Percentiles rank a stretch among this genome's conserved stretches.
phyloP scores from a whole-genome alignment of 2,888 invertebrate species.

The Limnephilus auricula region DNA sequence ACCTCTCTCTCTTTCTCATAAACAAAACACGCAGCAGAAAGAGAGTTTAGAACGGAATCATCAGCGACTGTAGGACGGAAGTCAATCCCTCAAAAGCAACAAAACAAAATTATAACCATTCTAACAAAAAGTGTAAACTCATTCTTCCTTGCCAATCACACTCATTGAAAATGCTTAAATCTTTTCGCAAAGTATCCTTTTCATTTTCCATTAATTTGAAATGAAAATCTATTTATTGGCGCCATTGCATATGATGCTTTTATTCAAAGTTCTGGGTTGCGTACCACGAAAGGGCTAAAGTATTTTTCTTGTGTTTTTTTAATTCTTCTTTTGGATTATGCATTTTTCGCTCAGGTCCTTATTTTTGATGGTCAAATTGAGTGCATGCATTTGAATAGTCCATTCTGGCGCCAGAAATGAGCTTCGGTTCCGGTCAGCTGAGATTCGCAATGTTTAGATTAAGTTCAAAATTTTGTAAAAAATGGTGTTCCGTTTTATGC shows the following conservation, averaged over 20 bases:
- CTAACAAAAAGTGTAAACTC: background rate
- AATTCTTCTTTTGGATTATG: background rate
- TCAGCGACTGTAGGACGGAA: background rate
- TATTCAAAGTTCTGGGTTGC: background rate
- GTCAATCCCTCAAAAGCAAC: background rate
- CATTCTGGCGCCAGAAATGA: background rate
- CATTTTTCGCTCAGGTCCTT: background rate
- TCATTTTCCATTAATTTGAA: background rate
- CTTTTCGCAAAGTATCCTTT: background rate
- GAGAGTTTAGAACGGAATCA: background rate
- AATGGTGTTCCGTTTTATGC: background rate
- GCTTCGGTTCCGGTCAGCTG: slow-evolving; percentile 2
- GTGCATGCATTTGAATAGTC: background rate
- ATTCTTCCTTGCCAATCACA: background rate
- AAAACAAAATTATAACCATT: background rate
- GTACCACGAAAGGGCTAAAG: background rate
- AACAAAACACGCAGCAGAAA: background rate
- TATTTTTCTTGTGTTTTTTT: background rate
- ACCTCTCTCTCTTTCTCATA: background rate
- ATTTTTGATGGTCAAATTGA: background rate
- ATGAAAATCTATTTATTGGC: background rate
- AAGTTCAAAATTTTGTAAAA: background rate
- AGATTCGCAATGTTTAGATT: background rate
- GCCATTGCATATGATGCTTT: background rate
- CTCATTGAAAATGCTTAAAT: background rate